phyloP scores from a whole-genome alignment of 1,140 invertebrate genomes.

The Lasioglossum albipes region DNA sequence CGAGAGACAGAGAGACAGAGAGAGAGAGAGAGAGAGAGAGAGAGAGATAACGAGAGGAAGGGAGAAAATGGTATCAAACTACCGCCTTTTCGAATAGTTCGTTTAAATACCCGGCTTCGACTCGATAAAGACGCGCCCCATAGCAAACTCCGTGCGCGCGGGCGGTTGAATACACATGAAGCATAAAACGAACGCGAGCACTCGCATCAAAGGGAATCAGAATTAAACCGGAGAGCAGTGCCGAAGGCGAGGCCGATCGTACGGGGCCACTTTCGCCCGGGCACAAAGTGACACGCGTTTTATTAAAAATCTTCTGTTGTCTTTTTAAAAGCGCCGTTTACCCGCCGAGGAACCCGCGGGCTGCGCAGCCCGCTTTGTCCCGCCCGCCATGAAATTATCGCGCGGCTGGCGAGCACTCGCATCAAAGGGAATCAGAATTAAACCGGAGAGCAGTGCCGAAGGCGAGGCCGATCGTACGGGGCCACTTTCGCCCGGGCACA shows the following conservation, averaged over 20 bases:
- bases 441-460: conserved; percentile 43
- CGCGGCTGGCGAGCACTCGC: conserved; percentile 37
- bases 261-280: conserved; percentile 4
- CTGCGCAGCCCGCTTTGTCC: conserved; percentile 25
- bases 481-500: conserved; percentile 30
- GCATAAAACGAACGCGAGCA: conserved; percentile 52
- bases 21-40: not conserved
- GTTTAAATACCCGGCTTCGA: conserved; percentile 37
- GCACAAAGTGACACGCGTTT: conserved; percentile 54
- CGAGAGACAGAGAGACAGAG: not conserved
- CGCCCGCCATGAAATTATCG: conserved; percentile 44
- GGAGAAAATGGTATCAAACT: conserved; percentile 26
- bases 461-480: conserved; percentile 42
- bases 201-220: conserved; percentile 53
- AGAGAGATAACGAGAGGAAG: not conserved
- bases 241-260: conserved; percentile 50
- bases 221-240: conserved; percentile 48
- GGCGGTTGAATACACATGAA: conserved; percentile 62
- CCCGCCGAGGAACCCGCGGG: not conserved
- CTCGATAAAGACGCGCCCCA: conserved; percentile 37
- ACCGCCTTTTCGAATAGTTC: conserved; percentile 21
- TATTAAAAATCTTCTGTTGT: conserved; percentile 61
- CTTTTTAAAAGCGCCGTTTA: conserved; percentile 24
- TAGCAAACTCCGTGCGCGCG: not conserved
- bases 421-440: conserved; percentile 59